Percentiles rank a stretch among this genome's conserved stretches.
phyloP scores from a whole-genome alignment of 37 sponge, comb jelly and placozoan species.

The Ephydatia muelleri region DNA sequence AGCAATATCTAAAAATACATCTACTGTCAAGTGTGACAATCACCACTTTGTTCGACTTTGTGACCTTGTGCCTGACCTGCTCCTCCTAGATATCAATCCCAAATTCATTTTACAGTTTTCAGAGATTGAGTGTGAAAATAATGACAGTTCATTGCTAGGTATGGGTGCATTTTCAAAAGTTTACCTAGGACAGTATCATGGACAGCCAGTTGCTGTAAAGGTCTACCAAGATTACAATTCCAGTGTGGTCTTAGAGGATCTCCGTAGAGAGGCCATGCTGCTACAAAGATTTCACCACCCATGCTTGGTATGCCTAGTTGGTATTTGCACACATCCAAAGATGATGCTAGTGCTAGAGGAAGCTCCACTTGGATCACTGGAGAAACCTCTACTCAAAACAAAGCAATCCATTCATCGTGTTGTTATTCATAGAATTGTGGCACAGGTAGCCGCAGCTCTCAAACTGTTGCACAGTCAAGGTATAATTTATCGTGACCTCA shows the following conservation, averaged over 20 bases:
- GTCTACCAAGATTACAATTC: not conserved
- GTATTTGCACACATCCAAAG: slow-evolving; percentile 72
- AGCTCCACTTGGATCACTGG: slow-evolving; percentile 86
- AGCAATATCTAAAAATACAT: not conserved
- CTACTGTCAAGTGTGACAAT: not conserved
- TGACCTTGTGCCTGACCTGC: slow-evolving; percentile 55
- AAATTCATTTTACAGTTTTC: slow-evolving; percentile 17
- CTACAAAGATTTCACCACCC: slow-evolving; percentile 80
- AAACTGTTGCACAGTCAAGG: slow-evolving; percentile 72
- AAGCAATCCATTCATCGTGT: slow-evolving; percentile 63
- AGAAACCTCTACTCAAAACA: slow-evolving; percentile 62
- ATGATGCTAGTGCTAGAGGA: slow-evolving; percentile 86
- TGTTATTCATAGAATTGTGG: slow-evolving; percentile 71
- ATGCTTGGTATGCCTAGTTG: slow-evolving; percentile 78
- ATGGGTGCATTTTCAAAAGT: slow-evolving; percentile 42
- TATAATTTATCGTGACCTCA: slow-evolving; percentile 87
- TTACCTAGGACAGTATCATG: slow-evolving; percentile 37
- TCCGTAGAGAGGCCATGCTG: slow-evolving; percentile 72
- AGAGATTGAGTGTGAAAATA: slow-evolving; percentile 28
- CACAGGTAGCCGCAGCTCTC: slow-evolving; percentile 82
- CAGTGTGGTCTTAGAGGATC: slow-evolving; percentile 44
- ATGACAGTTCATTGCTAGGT: slow-evolving; percentile 23
- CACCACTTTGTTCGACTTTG: slow-evolving; percentile 24
- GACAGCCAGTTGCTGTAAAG: slow-evolving; percentile 37
- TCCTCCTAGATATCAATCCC: slow-evolving; percentile 24